phyloP scores from a whole-genome alignment of 2,113 vertebrate species.

The Coturnix japonica region DNA sequence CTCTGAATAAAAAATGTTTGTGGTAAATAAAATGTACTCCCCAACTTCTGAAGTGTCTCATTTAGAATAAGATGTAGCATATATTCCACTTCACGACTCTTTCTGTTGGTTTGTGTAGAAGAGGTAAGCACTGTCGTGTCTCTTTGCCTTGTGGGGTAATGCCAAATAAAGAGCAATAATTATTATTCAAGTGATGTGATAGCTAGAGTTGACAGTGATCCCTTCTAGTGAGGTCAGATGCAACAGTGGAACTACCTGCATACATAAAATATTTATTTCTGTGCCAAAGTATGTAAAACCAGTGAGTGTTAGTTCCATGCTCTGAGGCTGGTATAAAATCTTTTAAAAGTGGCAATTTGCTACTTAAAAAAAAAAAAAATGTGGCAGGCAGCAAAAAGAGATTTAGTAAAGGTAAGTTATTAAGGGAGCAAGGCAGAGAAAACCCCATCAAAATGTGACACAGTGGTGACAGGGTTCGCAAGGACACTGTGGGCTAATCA shows the following conservation, averaged over 20 bases:
- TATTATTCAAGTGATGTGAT: not conserved
- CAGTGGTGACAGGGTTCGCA: too few relatives aligned
- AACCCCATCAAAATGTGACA: not conserved
- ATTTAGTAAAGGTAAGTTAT: slow-evolving; percentile 5
- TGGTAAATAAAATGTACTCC: not conserved
- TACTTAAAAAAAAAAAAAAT: slow-evolving; percentile 17
- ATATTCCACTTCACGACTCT: not conserved
- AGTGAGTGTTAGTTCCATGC: not conserved
- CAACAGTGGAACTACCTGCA: not conserved
- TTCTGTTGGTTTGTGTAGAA: not conserved
- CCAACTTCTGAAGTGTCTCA: not conserved
- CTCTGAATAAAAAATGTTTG: not conserved
- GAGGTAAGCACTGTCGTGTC: not conserved
- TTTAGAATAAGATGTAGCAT: not conserved
- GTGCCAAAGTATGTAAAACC: not conserved
- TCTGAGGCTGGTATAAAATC: not conserved
- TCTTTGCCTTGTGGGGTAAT: not conserved
- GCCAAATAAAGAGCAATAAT: not conserved
- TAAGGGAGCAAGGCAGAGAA: not conserved
- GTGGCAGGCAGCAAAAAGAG: not conserved
- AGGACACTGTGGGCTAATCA: not conserved
- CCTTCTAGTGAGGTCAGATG: not conserved
- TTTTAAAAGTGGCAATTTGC: slow-evolving; percentile 24
- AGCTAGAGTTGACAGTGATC: not conserved
- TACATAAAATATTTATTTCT: slow-evolving; percentile 26